A percentile compares a stretch with the other conserved stretches of the same genome.
These are phyloP conservation scores for Antechinus stuartii DNA, from an alignment of 2,113 vertebrate genomes.

Conservation along the genomic window DNA sequence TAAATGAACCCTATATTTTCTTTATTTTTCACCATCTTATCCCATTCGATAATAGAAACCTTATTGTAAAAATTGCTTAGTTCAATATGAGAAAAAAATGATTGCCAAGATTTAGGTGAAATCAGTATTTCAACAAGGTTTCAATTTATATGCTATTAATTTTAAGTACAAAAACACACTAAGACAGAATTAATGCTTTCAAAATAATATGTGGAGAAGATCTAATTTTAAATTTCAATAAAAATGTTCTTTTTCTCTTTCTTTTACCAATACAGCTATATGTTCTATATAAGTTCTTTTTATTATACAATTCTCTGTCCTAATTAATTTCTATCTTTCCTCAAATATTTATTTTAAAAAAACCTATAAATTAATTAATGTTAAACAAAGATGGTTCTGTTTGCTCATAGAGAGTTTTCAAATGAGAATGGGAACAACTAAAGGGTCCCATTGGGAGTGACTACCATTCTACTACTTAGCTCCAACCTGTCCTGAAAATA, in stretches of 20 bases:
- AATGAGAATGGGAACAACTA: background rate
- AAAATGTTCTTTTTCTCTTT: conserved; percentile 44
- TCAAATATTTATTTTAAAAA: conserved; percentile 32
- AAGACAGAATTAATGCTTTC: conserved; percentile 11
- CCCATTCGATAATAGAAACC: conserved; percentile 54
- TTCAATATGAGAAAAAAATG: background rate
- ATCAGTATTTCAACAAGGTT: conserved; percentile 46
- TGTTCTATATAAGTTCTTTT: background rate
- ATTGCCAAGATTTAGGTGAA: conserved; percentile 45
- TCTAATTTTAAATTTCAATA: conserved; percentile 49
- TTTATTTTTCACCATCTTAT: conserved; percentile 50
- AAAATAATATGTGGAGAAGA: conserved; percentile 60
- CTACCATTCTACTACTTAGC: background rate
- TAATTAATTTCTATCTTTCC: conserved; percentile 16
- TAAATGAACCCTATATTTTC: conserved; percentile 59
- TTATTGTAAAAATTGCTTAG: conserved; percentile 44
- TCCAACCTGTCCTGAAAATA: conserved; percentile 3
- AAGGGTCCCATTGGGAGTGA: background rate
- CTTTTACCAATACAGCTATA: conserved; percentile 44
- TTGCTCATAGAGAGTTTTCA: conserved; percentile 3
- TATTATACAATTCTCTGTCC: conserved; percentile 33
- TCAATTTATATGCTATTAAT: conserved; percentile 64
- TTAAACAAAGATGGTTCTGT: background rate
- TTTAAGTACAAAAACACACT: conserved; percentile 64
- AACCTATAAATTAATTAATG: background rate